These are phyloP conservation scores for Leuciscus idus DNA, from an alignment of 2,113 vertebrate genomes.

Conservation along the genomic window DNA sequence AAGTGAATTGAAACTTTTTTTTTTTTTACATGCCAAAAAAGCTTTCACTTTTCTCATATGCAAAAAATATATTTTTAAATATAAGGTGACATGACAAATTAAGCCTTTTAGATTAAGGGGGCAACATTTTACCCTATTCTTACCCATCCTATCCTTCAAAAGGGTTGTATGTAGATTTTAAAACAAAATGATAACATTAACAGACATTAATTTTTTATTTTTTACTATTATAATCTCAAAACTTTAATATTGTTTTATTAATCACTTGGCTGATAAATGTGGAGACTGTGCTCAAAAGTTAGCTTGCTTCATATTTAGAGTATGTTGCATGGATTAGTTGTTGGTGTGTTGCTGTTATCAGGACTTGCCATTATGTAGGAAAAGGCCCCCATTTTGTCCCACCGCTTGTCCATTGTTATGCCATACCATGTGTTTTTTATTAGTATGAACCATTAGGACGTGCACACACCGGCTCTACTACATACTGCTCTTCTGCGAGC, in stretches of 20 bases:
- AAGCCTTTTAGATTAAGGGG: neutral
- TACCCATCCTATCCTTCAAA: neutral
- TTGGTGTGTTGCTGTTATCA: neutral
- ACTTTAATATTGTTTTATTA: neutral
- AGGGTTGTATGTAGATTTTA: neutral
- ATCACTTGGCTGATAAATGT: neutral
- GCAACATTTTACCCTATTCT: neutral
- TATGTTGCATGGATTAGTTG: neutral
- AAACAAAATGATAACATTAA: neutral
- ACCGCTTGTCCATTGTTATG: slow-evolving; percentile 33
- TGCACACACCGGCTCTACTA: slow-evolving; percentile 6
- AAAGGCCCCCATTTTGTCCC: slow-evolving; percentile 39
- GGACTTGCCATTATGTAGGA: slow-evolving; percentile 11
- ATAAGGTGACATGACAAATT: neutral
- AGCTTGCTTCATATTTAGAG: neutral
- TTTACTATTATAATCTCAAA: neutral
- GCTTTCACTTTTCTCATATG: neutral
- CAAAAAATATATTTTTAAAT: neutral
- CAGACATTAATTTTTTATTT: neutral
- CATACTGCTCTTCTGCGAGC: neutral
- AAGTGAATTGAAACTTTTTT: neutral
- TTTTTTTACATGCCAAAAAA: neutral
- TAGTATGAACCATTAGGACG: slow-evolving; percentile 23
- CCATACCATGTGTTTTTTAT: slow-evolving; percentile 46
- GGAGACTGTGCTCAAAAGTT: neutral